Evolutionary conservation across 2,888 invertebrate species (phyloP), one percentile per base, ranked within the genome.

Genomic region (Ligdia adustata): DNA sequence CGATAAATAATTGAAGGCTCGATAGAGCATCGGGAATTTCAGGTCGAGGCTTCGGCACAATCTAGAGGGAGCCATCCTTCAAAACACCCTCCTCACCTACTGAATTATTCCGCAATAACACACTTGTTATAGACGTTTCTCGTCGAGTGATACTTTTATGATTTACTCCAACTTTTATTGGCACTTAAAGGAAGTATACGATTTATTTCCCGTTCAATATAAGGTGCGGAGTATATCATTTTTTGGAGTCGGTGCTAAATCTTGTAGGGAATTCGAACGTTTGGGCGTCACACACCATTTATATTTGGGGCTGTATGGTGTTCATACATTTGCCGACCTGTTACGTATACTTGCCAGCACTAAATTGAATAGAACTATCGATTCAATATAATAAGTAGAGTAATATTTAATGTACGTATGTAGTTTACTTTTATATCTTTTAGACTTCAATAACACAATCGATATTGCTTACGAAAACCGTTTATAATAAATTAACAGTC

Each of bases 111-210:
- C 67, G 83, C 86, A 87, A 90, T 90, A 90, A 90, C 88, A 88
- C 85, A 88, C 88, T 87, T 87, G 89, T 89, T 90, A 88, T 86
- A 87, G 88, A 89, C 89, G 75, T 86, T 88, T 87, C 82, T 80
- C 76, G 77, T 72, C 75, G 84, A 87, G 84, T 89, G 88, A 89
- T 89, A 89, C 89, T 88, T 89, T 87, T 90, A 89, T 89, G 89
- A 90, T 90, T 90, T 90, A 89, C 88, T 88, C 73, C 86, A 84
- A 89, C 83, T 90, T 90, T 90, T 90, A 90, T 90, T 90, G 89
- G 89, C 87, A 88, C 89, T 89, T 90, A 90, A 83, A 86, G 86
- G 84, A 84, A 87, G 86, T 88, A 88, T 83, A 85, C 85, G 86
- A 89, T 89, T 88, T 89, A 89, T 89, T 87, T 82, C 74, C 77